Base-by-base conservation (phyloP, 2,888 invertebrate species). In the Cataglyphis cursor region DNA sequence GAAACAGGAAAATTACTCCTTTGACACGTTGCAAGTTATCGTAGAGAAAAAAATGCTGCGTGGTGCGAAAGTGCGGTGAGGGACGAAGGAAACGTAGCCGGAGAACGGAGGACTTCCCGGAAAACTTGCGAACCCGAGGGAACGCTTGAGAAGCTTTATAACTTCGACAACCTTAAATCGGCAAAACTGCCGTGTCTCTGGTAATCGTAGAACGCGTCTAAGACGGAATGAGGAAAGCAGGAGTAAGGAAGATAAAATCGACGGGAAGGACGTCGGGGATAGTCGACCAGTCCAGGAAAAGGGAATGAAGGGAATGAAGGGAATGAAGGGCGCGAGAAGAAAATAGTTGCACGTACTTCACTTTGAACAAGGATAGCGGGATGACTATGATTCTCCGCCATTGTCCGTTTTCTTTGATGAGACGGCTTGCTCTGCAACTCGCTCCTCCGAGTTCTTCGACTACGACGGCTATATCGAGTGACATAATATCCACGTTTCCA, bases 161-260 rank as follows among this genome's bases (percentile, higher is more conserved):
- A 92, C 92, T 91, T 91, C 87, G 91, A 90, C 91, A 89, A 91
- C 88, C 92, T 92, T 89, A 92, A 92, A 91, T 92, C 90, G 91
- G 85, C 89, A 83, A 89, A 89, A 89, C 89, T 88, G 89, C 88
- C 86, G 74, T 85, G 89, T 80, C 76, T 86, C 81, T 85, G 81
- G 80, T 78, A 80, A 73, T 82, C 82, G 80, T 73, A 82, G 81
- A 59, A 76, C 66, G 84, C 59, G 72, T 74, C 72, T 68, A 78
- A 10, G 78, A 41, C 54, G 74, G 54, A 64, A 61, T 80, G 85
- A 85, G 83, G 62, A 68, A 65, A 86, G 83, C 65, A n/a, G 66
- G 41, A 44, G 54, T 72, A 62, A 66, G 76, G 75, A 65, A 54
- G 72, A 48, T 24, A 21, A 62, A 74, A 31, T 51, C 48, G 62